Evolutionary conservation across 2,113 vertebrate species (phyloP).

Genomic region (Xiphorhynchus elegans): DNA sequence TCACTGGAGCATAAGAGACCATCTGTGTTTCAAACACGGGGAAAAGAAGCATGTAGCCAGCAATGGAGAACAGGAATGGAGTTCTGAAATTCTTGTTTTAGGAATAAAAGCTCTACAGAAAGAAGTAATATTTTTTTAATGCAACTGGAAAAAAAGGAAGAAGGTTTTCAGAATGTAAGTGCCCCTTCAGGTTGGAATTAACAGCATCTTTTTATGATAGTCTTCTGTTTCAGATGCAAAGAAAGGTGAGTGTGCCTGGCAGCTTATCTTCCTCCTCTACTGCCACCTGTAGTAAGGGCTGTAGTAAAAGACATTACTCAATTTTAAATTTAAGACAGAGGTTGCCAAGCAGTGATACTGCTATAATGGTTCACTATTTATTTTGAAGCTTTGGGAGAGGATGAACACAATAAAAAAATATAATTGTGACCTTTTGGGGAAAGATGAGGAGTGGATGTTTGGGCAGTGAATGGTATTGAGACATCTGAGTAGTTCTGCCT

Average conservation of each 20-base stretch:
- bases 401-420: background rate
- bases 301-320: background rate
- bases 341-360: background rate
- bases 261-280: background rate
- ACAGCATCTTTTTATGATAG: background rate
- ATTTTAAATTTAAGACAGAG: background rate
- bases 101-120: background rate
- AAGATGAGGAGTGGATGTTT: background rate
- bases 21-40: background rate
- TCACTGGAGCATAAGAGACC: background rate
- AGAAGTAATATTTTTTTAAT: background rate
- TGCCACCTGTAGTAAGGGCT: background rate
- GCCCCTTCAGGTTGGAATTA: background rate
- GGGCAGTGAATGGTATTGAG: background rate
- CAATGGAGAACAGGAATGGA: background rate
- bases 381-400: background rate
- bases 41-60: background rate
- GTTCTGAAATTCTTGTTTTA: background rate
- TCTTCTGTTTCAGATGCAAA: background rate
- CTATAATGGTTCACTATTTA: background rate
- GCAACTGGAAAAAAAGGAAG: background rate
- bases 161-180: background rate
- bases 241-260: background rate
- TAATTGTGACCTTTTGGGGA: background rate
- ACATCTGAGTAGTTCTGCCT: background rate